A percentile compares a stretch with the other conserved stretches of the same genome.
Evolutionary conservation across 2,888 invertebrate genomes (phyloP).

Genomic region (Cheilosia variabilis): DNA sequence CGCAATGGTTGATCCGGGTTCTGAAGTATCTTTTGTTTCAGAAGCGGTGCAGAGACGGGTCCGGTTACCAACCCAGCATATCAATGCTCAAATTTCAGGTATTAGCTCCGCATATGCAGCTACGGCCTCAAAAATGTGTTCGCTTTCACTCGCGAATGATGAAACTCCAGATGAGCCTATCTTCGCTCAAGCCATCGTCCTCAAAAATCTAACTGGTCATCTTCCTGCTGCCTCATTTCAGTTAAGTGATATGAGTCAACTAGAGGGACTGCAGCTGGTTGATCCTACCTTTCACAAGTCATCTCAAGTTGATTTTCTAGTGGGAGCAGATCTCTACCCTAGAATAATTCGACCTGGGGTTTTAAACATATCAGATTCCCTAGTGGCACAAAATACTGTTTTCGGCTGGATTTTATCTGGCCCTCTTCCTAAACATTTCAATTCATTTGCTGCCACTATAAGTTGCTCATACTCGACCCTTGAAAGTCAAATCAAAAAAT

Average conservation of each 20-base stretch:
- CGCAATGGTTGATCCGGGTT: too few species aligned
- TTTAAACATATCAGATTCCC: too few species aligned
- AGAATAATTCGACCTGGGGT: too few species aligned
- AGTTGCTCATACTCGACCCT: too few species aligned
- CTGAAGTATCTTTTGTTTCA: too few species aligned
- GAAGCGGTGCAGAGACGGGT: not conserved
- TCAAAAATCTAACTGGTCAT: not conserved
- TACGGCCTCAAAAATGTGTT: not conserved
- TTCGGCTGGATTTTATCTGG: too few species aligned
- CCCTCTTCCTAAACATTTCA: too few species aligned
- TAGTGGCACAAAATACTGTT: too few species aligned
- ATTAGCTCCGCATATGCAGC: not conserved
- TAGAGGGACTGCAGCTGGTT: not conserved
- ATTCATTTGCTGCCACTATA: too few species aligned
- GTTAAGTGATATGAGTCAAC: too few species aligned
- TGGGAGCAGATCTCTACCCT: constrained; percentile 25
- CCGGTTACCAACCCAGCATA: not conserved
- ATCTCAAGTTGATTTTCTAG: not conserved
- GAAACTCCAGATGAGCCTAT: not conserved
- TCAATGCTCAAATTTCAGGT: not conserved
- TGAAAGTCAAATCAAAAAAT: too few species aligned
- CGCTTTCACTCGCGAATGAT: not conserved
- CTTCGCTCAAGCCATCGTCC: not conserved
- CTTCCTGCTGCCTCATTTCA: not conserved
- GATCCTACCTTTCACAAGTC: not conserved